A percentile compares a stretch with the other conserved stretches of the same genome.
Evolutionary conservation across 2,113 vertebrate genomes (phyloP).

Genomic region (Plecturocebus donacophilus): DNA sequence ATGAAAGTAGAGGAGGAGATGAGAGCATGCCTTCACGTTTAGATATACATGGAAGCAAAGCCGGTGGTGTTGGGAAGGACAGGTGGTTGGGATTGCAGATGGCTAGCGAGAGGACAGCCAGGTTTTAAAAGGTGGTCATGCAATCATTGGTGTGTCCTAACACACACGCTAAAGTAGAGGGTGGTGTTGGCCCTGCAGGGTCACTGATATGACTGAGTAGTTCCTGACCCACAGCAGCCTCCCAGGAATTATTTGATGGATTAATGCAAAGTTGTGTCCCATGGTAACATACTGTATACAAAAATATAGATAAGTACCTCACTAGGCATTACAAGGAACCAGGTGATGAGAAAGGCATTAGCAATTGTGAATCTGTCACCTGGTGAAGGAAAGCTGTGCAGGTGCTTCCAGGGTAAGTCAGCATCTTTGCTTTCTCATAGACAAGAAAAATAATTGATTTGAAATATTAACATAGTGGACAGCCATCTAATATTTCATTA

Average conservation of each 20-base stretch:
- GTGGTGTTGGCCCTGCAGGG: neutral
- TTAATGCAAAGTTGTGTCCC: neutral
- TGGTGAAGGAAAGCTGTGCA: neutral
- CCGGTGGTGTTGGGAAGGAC: neutral
- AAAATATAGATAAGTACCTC: neutral
- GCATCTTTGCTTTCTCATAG: neutral
- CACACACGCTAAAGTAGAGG: neutral
- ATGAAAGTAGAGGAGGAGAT: neutral
- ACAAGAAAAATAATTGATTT: neutral
- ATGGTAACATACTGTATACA: neutral
- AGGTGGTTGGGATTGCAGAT: neutral
- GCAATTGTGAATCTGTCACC: neutral
- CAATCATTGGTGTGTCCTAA: neutral
- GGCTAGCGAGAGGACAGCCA: neutral
- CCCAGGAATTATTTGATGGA: neutral
- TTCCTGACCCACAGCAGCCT: too few relatives aligned
- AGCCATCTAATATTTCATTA: neutral
- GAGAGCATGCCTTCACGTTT: neutral
- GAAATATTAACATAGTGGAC: neutral
- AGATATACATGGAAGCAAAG: neutral
- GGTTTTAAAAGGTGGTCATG: neutral
- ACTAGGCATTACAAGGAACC: neutral
- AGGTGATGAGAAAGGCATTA: neutral
- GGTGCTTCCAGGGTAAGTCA: neutral
- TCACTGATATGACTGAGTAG: neutral